Base-by-base conservation (phyloP, 1,140 invertebrate species). In the Ips nitidus region DNA sequence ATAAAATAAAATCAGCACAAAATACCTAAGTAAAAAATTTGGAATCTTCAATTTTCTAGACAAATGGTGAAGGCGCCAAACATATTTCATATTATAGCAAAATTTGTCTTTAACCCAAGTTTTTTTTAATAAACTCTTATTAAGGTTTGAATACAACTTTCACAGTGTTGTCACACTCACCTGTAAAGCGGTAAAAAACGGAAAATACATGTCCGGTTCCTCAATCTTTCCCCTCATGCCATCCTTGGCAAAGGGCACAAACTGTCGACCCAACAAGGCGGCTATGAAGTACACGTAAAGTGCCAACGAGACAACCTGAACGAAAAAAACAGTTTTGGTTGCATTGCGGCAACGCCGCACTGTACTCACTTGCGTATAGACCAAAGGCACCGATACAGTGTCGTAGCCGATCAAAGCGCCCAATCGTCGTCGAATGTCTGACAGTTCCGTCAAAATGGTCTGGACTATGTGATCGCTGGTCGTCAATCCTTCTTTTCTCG, bases 331-430 rank as follows among this genome's bases (percentile, higher is more conserved):
- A 50, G 45, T 50, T 50, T 50, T 3, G 1, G 45, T 8, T 8
- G 1, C 22, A 8, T 50, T 50, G 6, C 8, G 36, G 37, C 6
- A 55, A 37, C 5, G 8, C 37, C 37, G 5, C 36, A 50, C 45
- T 3, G 45, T 50, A 56, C 6, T 64, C 79, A 96, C 97, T 91
- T 99, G 96, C 62, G 96, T 98, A 81, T 99, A 99, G 66, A 98
- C 96, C 40, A 98, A 87, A 52, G 97, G 97, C 70, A 98, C 95
- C 79, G 93, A 97, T 74, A 98, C 95, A 76, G 95, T 98, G 83
- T 99, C 97, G 80, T 98, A 99, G 58, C 91, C 91, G 73, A 94
- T 94, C 2, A 94, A 84, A 57, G 89, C 89, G 66, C 92, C 92
- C 68, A 94, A 81, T 75, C 90, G 84, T 77, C 89, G 84, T 75